phyloP scores from a whole-genome alignment of 2,113 vertebrate genomes.

The Typhlomys cinereus region DNA sequence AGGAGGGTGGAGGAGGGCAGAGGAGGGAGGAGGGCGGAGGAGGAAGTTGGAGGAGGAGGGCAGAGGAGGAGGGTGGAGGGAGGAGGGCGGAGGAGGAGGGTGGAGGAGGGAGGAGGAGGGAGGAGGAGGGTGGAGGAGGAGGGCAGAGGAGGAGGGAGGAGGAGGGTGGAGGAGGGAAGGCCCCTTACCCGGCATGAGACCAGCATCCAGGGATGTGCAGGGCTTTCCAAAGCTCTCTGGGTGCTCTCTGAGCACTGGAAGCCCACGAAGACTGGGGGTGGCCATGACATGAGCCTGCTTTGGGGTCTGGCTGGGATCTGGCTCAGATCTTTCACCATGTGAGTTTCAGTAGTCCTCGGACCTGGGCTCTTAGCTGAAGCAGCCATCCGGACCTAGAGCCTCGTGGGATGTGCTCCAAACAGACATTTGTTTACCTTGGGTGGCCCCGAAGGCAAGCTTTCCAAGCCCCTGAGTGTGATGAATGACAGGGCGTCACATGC shows the following conservation, averaged over 20 bases:
- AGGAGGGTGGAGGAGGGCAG: background rate
- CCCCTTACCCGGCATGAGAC: background rate
- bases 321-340: background rate
- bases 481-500: background rate
- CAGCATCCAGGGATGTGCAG: background rate
- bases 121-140: background rate
- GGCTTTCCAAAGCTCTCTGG: background rate
- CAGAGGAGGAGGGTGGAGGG: background rate
- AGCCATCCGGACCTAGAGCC: rapidly evolving
- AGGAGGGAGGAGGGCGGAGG: background rate
- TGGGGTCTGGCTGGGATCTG: rapidly evolving
- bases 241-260: background rate
- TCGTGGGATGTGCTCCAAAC: rapidly evolving
- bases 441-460: background rate
- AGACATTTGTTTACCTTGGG: background rate
- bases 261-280: rapidly evolving
- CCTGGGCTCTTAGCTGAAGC: rapidly evolving
- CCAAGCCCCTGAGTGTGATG: background rate
- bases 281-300: background rate
- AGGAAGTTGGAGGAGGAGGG: too few species aligned
- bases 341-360: background rate
- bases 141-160: background rate
- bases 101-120: background rate
- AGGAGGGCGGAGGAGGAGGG: background rate
- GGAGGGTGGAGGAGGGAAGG: background rate